These are phyloP conservation scores for Zaprionus lachaisei DNA, from an alignment of 1,140 invertebrate genomes.

Conservation along the genomic window DNA sequence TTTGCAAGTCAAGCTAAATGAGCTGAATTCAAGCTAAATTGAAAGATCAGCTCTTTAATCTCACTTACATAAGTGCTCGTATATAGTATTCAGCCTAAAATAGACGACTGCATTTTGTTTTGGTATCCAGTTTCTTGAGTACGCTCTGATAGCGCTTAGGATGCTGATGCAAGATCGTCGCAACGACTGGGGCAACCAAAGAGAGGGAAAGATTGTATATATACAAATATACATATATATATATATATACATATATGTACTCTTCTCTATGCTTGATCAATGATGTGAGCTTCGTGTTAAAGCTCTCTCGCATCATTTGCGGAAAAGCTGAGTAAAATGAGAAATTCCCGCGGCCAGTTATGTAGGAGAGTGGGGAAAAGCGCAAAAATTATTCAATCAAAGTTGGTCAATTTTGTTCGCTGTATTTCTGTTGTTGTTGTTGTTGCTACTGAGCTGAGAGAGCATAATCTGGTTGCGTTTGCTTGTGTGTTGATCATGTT, in stretches of 20 bases:
- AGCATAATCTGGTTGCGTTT: conserved; percentile 63
- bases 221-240: not conserved
- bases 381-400: conserved; percentile 77
- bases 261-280: not conserved
- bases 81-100: not conserved
- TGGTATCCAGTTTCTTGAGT: not conserved
- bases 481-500: conserved; percentile 59
- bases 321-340: conserved; percentile 10
- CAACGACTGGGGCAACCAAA: too few relatives aligned
- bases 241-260: not conserved
- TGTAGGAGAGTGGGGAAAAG: conserved; percentile 16
- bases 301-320: not conserved
- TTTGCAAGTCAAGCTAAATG: not conserved
- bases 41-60: not conserved
- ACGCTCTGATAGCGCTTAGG: not conserved
- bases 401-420: conserved; percentile 69
- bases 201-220: too few relatives aligned
- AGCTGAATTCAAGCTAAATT: not conserved
- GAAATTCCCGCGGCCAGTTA: conserved; percentile 25
- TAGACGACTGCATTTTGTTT: not conserved
- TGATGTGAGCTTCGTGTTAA: not conserved
- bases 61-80: not conserved
- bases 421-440: conserved; percentile 31
- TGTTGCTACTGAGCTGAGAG: conserved; percentile 24
- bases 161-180: not conserved